Base-by-base conservation (phyloP, 2,888 invertebrate genomes). In the Allygus modestus region DNA sequence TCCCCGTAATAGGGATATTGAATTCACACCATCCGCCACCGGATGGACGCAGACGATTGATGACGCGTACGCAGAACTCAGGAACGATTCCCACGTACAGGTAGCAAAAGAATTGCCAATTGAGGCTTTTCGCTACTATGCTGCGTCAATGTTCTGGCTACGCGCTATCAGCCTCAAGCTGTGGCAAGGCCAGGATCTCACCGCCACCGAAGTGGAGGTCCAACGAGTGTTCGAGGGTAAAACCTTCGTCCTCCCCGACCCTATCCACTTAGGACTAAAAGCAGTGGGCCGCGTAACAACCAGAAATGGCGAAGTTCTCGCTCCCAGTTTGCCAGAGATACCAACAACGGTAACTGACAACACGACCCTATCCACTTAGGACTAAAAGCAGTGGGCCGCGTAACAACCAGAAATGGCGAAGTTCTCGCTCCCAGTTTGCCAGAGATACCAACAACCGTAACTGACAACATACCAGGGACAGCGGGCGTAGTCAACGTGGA, bases 41-140 rank as follows among this genome's bases (percentile, higher is more conserved):
- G 73, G 31, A 11, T 73, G 37, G n/a, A 73, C 73, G 4, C 31
- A 11, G 11, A 12, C 33, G 12, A 1, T 33, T 7, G 37, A 73
- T 31, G 31, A 31, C 11, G 9, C 31, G 11, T 73, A 28, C 37
- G 33, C 31, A 20, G 31, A n/a, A 31, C 33, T 28, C 11, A 26
- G n/a, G 12, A 28, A 0, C 0, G 73, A 73, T 20, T 20, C 20
- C 12, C 11, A 33, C 1, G 28, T 23, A 1, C 73, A 73, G 12
- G 31, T 73, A 20, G 28, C 73, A 31, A 73, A 73, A 33, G 73
- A 73, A 20, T 73, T 73, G 12, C 73, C 73, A 11, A 4, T 31
- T 1, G 73, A 73, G 33, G n/a, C 37, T 1, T 33, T 31, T 11
- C 73, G 73, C 2, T 73, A 73, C 33, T 73, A 73, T 31, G 1